Base-by-base conservation (phyloP, 2,797 vertebrate species). In the Acanthiza pusilla region DNA sequence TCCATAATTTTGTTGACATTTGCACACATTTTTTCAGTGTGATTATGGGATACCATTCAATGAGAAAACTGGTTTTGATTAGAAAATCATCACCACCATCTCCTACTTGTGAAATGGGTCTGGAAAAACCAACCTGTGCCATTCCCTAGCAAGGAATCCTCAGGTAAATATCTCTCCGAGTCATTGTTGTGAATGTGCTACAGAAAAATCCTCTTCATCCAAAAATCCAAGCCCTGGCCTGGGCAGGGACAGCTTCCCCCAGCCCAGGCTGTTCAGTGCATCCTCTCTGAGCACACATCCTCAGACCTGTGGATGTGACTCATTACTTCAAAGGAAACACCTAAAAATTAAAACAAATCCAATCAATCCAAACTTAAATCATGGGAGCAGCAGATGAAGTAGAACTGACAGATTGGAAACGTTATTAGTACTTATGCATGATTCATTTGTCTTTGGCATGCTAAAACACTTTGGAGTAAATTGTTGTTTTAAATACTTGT, bases 401-500 rank as follows among this genome's bases (percentile, higher is more conserved):
- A 88, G 73, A 62, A 43, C 40, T 81, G 79, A 68, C 48, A 88
- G 76, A 68, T 75, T 62, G 57, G 81, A 80, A 88, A 77, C 19
- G 36, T 71, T 74, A 80, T 68, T 77, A 88, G 45, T 70, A 58
- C 43, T 78, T 57, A 57, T 2, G 25, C 23, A 47, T 7, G 3
- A 70, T 86, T 88, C 18, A 65, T 77, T 86, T 45, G 72, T 62
- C 47, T 78, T 94, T 88, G 67, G 61, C 74, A 58, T 80, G 61
- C 55, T 88, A 94, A 94, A 93, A 78, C 93, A 57, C 61, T 93
- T 91, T 65, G 43, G 86, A 96, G 4, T 51, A 89, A 88, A 92
- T 80, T 80, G 72, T 94, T 47, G 21, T 63, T 95, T 97, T 97
- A 97, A 96, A 96, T 96, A 88, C 76, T 80, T 91, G 48, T 80